A percentile compares a stretch with the other conserved stretches of the same genome.
phyloP scores from a whole-genome alignment of 2,797 vertebrate species.

The Clamator glandarius region DNA sequence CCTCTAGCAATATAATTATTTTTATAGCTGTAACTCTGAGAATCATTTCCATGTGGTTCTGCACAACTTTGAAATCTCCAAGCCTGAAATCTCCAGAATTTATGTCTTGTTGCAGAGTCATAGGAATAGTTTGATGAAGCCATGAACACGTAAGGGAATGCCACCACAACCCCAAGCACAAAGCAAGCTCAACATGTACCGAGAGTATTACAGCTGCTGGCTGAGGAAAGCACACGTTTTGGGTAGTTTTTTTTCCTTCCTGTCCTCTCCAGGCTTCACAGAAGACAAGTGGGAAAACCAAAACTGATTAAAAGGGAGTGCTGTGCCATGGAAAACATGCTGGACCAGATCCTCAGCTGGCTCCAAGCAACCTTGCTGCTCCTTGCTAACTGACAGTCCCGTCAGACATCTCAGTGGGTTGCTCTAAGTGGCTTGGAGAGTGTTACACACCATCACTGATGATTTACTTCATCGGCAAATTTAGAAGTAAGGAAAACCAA shows the following conservation, averaged over 20 bases:
- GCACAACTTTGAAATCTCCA: neutral
- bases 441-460: fast-evolving
- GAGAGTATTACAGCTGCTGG: neutral
- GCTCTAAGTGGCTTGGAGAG: neutral
- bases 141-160: neutral
- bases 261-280: neutral
- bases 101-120: neutral
- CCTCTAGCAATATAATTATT: neutral
- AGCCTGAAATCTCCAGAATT: slow-evolving; percentile 19
- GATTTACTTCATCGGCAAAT: neutral
- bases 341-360: neutral
- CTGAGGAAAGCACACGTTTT: fast-evolving
- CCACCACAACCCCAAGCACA: neutral
- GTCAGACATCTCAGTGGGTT: neutral
- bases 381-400: neutral
- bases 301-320: neutral
- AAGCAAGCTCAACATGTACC: neutral
- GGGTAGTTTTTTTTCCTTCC: neutral
- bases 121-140: neutral
- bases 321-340: neutral
- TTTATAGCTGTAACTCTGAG: slow-evolving; percentile 27
- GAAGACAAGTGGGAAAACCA: neutral
- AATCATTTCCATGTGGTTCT: slow-evolving; percentile 44
- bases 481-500: neutral
- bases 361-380: neutral